phyloP scores from a whole-genome alignment of 1,140 invertebrate genomes.

The Orussus abietinus region DNA sequence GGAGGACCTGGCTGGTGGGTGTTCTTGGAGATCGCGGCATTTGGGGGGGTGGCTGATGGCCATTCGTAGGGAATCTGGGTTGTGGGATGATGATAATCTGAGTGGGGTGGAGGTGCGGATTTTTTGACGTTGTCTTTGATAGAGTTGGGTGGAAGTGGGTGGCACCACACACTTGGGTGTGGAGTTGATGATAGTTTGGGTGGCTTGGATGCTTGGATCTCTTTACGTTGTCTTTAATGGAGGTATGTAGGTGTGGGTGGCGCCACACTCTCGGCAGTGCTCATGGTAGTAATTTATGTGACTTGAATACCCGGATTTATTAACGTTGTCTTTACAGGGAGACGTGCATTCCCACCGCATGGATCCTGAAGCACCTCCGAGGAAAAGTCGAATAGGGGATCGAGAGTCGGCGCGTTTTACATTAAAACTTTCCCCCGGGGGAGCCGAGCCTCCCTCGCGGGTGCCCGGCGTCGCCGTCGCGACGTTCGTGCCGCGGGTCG shows the following conservation, averaged over 20 bases:
- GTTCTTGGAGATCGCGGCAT: slow-evolving; percentile 4
- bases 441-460: not conserved
- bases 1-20: not conserved
- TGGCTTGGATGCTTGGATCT: not conserved
- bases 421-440: slow-evolving; percentile 8
- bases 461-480: not conserved
- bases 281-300: too few relatives aligned
- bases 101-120: not conserved
- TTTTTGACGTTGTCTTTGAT: too few relatives aligned
- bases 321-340: too few relatives aligned
- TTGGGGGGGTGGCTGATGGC: slow-evolving; percentile 2
- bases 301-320: too few relatives aligned
- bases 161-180: not conserved
- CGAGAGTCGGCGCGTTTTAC: too few relatives aligned
- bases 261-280: too few relatives aligned
- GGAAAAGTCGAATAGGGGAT: too few relatives aligned
- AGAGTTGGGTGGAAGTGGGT: not conserved
- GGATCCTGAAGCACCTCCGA: slow-evolving; percentile 6
- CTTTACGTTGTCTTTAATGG: too few relatives aligned
- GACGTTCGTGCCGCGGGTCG: not conserved
- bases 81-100: not conserved
- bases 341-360: not conserved
- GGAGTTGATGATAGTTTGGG: not conserved
- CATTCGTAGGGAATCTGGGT: too few relatives aligned
- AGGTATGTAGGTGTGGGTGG: too few relatives aligned